Base-by-base conservation (phyloP, 2,113 vertebrate genomes). In the Edolisoma coerulescens region DNA sequence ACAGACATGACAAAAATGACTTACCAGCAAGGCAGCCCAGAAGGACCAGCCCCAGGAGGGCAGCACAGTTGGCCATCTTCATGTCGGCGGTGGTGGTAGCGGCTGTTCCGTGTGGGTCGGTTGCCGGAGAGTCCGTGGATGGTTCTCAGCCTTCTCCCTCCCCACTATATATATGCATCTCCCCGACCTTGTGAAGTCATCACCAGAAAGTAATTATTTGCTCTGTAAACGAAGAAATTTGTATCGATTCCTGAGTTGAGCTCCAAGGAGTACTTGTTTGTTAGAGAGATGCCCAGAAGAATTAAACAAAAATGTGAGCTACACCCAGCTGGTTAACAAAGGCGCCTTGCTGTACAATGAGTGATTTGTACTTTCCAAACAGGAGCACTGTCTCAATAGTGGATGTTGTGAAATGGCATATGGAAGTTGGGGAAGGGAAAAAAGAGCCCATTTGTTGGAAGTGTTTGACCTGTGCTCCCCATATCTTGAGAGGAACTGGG, bases 311-410 rank as follows among this genome's bases (percentile, higher is more conserved):
- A 95, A 71, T 60, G 44, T 64, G 90, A 87, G 91, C 89, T 94
- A 95, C 94, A 54, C 96, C 96, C 91, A 95, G 73, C 65, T 95
- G 74, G 64, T 89, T 93, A 97, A 97, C 89, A 92, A 93, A 96
- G 89, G 91, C 35, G 3, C 89, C 61, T 70, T 93, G 88, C 74
- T 88, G 79, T 88, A 96, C 94, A 95, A 75, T 90, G 94, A 95
- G 69, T 84, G 88, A 81, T 87, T 89, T 95, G 94, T 95, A 67
- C 93, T 92, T 92, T 87, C 60, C 96, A 81, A 90, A 93, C 68
- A 87, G 78, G 80, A 89, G 71, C 91, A 92, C 93, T 93, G 84
- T 91, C 94, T 92, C 84, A 95, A 87, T 33, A 47, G 39, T 42
- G 39, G 64, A 92, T 84, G 64, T 95, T 93, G 94, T 96, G 93